A percentile compares a stretch with the other conserved stretches of the same genome.
phyloP scores from a whole-genome alignment of 2,888 invertebrate species.

The Taphrorychus bicolor region DNA sequence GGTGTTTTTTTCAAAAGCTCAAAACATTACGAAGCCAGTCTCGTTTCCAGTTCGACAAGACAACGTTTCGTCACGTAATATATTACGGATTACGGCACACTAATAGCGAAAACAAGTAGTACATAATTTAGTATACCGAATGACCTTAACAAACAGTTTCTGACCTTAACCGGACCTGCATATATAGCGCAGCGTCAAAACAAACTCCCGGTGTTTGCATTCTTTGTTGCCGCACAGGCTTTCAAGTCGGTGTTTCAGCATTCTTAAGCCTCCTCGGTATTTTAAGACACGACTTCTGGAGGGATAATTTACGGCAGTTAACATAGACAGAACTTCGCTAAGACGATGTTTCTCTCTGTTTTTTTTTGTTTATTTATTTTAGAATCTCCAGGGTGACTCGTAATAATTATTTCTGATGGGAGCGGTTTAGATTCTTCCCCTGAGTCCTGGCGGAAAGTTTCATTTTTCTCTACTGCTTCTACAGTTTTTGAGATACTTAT shows the following conservation, averaged over 20 bases:
- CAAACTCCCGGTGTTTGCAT: slow-evolving; percentile 39
- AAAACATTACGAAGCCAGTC: not conserved
- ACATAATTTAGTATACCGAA: not conserved
- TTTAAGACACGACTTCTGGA: slow-evolving; percentile 24
- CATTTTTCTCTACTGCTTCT: too few species aligned
- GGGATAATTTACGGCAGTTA: slow-evolving; percentile 24
- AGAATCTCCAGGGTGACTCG: too few species aligned
- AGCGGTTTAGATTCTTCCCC: too few species aligned
- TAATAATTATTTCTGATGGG: too few species aligned
- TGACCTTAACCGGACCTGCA: slow-evolving; percentile 17
- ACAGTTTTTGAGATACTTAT: too few species aligned
- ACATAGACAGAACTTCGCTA: too few species aligned
- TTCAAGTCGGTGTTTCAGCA: slow-evolving; percentile 26
- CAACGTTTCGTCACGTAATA: not conserved
- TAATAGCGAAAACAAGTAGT: not conserved
- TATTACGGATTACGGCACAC: not conserved
- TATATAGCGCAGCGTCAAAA: slow-evolving; percentile 21
- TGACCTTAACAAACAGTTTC: not conserved
- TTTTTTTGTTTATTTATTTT: too few species aligned
- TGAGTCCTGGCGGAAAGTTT: too few species aligned
- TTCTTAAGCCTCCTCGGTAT: slow-evolving; percentile 31
- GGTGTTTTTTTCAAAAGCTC: not conserved
- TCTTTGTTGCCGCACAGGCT: slow-evolving; percentile 22
- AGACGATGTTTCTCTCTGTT: too few species aligned
- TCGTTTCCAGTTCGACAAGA: not conserved